These are phyloP conservation scores for Lapara coniferarum DNA, from an alignment of 2,888 invertebrate genomes.

Conservation along the genomic window DNA sequence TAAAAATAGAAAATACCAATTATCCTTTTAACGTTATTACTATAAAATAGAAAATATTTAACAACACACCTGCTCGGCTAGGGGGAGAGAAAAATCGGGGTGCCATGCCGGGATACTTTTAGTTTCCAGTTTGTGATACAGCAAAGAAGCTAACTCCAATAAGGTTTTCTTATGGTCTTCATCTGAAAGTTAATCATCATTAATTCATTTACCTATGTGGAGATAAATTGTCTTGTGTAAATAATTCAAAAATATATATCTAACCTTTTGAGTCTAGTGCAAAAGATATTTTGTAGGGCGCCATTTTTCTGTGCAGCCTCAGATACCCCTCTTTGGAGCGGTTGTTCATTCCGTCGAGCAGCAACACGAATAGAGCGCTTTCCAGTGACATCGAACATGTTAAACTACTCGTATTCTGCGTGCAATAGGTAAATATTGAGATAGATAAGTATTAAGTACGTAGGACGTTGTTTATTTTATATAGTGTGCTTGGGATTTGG, in stretches of 20 bases:
- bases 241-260: background rate
- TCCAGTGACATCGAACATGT: conserved; percentile 76
- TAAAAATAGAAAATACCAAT: too few species aligned
- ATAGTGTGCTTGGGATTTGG: too few species aligned
- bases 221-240: too few species aligned
- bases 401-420: conserved; percentile 9
- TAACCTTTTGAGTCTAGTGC: conserved; percentile 74
- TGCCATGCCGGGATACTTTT: conserved; percentile 62
- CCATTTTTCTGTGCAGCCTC: conserved; percentile 87
- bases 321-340: conserved; percentile 79
- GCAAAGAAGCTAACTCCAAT: conserved; percentile 55
- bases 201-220: too few species aligned
- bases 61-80: conserved; percentile 57
- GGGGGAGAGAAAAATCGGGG: conserved; percentile 58
- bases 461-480: too few species aligned
- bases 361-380: conserved; percentile 77
- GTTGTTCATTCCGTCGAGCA: conserved; percentile 84
- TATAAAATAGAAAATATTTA: too few species aligned
- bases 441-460: too few species aligned
- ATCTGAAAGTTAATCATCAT: conserved; percentile 43
- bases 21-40: too few species aligned
- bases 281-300: conserved; percentile 90
- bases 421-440: background rate
- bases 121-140: conserved; percentile 54
- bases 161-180: conserved; percentile 45